A percentile compares a stretch with the other conserved stretches of the same genome.
These are phyloP conservation scores for Apteryx mantelli DNA, from an alignment of 2,113 vertebrate species.

Conservation along the genomic window DNA sequence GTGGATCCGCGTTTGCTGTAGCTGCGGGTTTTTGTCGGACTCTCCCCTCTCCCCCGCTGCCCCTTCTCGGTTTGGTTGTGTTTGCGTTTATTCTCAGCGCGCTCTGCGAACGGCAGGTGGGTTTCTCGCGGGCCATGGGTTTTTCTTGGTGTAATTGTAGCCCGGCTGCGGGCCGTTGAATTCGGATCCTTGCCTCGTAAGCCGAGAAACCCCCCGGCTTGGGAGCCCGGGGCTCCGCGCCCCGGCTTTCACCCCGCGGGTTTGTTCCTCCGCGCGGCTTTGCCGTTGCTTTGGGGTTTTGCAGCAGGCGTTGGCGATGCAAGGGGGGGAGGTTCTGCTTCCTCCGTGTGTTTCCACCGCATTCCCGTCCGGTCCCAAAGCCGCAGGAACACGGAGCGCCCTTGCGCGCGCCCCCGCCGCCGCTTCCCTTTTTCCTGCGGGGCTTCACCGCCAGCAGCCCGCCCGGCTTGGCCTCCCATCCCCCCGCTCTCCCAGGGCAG, in stretches of 20 bases:
- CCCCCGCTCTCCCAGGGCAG: not conserved
- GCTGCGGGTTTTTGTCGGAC: not conserved
- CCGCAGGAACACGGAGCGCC: too few relatives aligned
- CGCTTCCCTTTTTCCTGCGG: rapidly evolving
- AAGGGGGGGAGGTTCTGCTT: not conserved
- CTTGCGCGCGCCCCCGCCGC: rapidly evolving
- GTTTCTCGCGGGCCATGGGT: not conserved
- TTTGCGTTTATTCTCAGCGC: not conserved
- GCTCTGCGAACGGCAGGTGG: rapidly evolving
- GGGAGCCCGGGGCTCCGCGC: too few relatives aligned
- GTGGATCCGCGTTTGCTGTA: not conserved
- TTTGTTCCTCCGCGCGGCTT: too few relatives aligned
- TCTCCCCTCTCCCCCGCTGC: not conserved
- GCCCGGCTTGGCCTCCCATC: rapidly evolving
- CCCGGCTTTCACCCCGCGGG: too few relatives aligned
- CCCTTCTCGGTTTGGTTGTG: not conserved
- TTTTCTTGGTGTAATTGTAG: not conserved
- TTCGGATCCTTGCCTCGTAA: rapidly evolving
- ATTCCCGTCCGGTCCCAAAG: not conserved
- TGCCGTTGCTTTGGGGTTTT: not conserved
- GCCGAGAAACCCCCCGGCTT: not conserved
- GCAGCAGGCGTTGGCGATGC: rapidly evolving
- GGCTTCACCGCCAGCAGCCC: not conserved
- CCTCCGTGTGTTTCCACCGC: rapidly evolving
- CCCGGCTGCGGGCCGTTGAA: rapidly evolving